These are phyloP conservation scores for Mormyrus lacerda DNA, from an alignment of 2,113 vertebrate genomes.

Conservation along the genomic window DNA sequence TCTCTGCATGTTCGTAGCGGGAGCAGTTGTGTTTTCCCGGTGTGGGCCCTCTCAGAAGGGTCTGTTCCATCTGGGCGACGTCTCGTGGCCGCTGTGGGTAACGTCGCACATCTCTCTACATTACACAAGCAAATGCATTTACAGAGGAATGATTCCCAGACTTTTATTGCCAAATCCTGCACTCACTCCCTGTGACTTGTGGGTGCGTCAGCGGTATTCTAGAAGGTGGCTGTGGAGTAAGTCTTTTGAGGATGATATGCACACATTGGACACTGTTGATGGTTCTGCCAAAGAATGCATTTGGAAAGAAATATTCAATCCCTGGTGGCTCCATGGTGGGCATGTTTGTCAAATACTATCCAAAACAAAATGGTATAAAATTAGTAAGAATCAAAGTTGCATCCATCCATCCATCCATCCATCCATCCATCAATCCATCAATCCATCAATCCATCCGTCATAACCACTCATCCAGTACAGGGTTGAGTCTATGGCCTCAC, in stretches of 20 bases:
- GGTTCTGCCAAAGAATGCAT: neutral
- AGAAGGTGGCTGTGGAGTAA: neutral
- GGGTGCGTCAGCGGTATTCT: neutral
- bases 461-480: neutral
- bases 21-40: neutral
- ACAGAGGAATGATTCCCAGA: neutral
- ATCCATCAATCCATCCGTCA: neutral
- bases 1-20: neutral
- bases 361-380: neutral
- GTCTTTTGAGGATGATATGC: neutral
- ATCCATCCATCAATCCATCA: neutral
- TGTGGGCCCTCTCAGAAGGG: neutral
- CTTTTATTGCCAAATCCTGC: neutral
- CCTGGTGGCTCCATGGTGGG: neutral
- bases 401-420: neutral
- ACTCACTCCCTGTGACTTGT: neutral
- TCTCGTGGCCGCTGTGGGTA: neutral
- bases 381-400: neutral
- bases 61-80: neutral
- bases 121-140: neutral
- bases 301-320: neutral
- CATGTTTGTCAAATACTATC: neutral
- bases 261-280: neutral
- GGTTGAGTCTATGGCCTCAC: neutral
- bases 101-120: neutral